A percentile compares a stretch with the other conserved stretches of the same genome.
phyloP scores from a whole-genome alignment of 2,888 invertebrate genomes.

The Polyploca ridens region DNA sequence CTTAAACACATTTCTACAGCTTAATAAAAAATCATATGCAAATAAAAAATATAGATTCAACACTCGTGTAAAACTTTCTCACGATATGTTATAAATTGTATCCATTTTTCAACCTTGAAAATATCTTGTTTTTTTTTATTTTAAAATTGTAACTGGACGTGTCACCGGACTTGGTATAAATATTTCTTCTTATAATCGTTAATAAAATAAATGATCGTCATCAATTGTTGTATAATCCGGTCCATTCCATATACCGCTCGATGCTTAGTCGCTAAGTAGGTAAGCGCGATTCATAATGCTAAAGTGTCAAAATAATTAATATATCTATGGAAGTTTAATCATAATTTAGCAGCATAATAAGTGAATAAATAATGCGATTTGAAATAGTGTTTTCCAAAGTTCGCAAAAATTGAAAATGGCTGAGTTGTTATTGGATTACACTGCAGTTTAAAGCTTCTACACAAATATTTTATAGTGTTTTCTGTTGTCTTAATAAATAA shows the following conservation, averaged over 20 bases:
- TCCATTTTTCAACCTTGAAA: neutral
- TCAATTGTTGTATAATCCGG: constrained; percentile 20
- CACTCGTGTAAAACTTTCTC: constrained; percentile 7
- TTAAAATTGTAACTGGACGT: neutral
- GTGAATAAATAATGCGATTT: too few species aligned
- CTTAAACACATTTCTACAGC: neutral
- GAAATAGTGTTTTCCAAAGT: neutral
- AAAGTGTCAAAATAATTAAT: constrained; percentile 7
- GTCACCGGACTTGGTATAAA: constrained; percentile 6
- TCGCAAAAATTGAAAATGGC: neutral
- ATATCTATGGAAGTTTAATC: neutral
- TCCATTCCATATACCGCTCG: constrained; percentile 22
- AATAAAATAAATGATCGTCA: constrained; percentile 10
- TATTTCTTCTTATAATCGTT: constrained; percentile 15
- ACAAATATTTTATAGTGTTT: too few species aligned
- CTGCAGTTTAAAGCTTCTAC: neutral
- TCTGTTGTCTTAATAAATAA: neutral
- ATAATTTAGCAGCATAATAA: constrained; percentile 7
- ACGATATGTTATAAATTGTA: constrained; percentile 9
- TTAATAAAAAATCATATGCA: neutral
- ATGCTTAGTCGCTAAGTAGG: constrained; percentile 3
- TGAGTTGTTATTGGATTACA: neutral
- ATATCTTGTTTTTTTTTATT: neutral
- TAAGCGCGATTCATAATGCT: constrained; percentile 7
- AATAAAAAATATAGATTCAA: constrained; percentile 4